Base-by-base conservation (phyloP, 2,888 invertebrate genomes). In the Colletes collaris region DNA sequence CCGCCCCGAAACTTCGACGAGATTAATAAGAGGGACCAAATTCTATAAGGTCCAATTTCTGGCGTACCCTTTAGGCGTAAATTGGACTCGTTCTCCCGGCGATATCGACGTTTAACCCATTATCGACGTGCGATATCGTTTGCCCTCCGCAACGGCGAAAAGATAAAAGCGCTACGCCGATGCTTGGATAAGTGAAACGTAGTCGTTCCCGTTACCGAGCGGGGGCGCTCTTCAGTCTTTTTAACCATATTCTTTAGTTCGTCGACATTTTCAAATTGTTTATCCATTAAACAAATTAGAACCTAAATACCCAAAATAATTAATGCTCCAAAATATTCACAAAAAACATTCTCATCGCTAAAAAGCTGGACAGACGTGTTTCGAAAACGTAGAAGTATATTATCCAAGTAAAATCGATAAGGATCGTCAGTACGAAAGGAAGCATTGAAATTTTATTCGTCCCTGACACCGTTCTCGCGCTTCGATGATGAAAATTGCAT, bases 11-110 rank as follows among this genome's bases (percentile, higher is more conserved):
- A 73, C 69, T 74, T 66, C 59, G 64, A 80, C 59, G 73, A 70
- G 70, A 74, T 77, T 80, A 77, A 78, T 80, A 78, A 76, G 56
- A 37, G 50, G 58, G 66, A 44, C 66, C 40, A 78, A 77, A 83
- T 83, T 81, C 70, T 80, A 40, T 67, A 70, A 79, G 68, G 71
- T 71, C 52, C 74, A 81, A 74, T 84, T 76, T 83, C 76, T 59
- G 53, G 35, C 8, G 8, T 13, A 49, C 13, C 58, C 60, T 67
- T 70, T 49, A 10, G 49, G 37, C 52, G 70, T 71, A 76, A 79
- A 79, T 79, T 67, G 16, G 27, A 72, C 68, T 68, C 52, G 58
- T 63, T n/a, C 67, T 6, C 58, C 35, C n/a, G 40, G 27, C 65
- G 35, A 19, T 16, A 40, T 58, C 11, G 4, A n/a, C 10, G 3